Evolutionary conservation across 2,888 invertebrate species (phyloP).

Genomic region (Microplitis manilae): DNA sequence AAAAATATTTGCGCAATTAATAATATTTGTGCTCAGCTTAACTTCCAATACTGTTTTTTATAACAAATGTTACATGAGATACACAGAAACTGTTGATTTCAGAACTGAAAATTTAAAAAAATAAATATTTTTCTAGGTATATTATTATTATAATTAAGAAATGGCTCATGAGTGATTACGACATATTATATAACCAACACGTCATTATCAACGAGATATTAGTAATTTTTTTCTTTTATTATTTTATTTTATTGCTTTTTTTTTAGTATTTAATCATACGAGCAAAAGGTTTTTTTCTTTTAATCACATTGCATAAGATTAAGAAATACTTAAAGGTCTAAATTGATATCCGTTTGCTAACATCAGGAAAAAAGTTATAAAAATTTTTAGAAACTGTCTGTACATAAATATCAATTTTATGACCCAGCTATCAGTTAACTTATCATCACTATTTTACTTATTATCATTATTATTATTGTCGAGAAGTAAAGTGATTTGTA

Average conservation of each 20-base stretch:
- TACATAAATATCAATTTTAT: conserved; percentile 23
- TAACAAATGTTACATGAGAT: conserved; percentile 48
- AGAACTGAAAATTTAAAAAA: conserved; percentile 43
- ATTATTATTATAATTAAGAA: conserved; percentile 45
- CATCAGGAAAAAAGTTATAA: background rate
- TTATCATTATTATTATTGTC: conserved; percentile 57
- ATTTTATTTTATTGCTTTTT: conserved; percentile 38
- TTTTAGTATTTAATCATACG: conserved; percentile 36
- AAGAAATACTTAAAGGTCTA: background rate
- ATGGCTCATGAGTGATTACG: conserved; percentile 47
- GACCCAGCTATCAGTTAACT: conserved; percentile 30
- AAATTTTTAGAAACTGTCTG: conserved; percentile 21
- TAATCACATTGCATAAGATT: conserved; percentile 15
- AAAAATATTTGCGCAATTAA: conserved; percentile 46
- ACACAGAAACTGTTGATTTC: conserved; percentile 53
- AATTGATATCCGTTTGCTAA: background rate
- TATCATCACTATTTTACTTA: conserved; percentile 40
- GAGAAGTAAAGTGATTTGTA: conserved; percentile 58
- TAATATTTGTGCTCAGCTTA: conserved; percentile 47
- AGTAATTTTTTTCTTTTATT: conserved; percentile 9
- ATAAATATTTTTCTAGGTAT: conserved; percentile 54
- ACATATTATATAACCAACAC: conserved; percentile 42
- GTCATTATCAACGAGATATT: conserved; percentile 49
- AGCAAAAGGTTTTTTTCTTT: conserved; percentile 36
- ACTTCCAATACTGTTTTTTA: conserved; percentile 54